Evolutionary conservation across 2,888 invertebrate species (phyloP).

Genomic region (Hypomecis atomaria): DNA sequence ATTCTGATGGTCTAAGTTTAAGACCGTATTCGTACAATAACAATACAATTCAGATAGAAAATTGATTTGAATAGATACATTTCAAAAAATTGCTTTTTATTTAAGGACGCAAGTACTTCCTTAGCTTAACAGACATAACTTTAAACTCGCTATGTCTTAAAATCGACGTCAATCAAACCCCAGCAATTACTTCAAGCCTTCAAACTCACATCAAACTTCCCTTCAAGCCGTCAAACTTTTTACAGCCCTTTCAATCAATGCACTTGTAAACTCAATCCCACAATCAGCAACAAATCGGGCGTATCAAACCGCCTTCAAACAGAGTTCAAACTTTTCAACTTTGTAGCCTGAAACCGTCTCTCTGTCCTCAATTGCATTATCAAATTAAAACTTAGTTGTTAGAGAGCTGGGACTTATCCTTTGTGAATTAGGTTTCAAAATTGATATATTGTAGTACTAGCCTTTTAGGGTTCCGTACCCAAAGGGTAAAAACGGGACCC

Average conservation of each 20-base stretch:
- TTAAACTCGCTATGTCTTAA: background rate
- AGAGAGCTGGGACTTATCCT: no score
- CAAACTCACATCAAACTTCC: slow-evolving; percentile 11
- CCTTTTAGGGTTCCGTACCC: no score
- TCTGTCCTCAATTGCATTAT: slow-evolving; percentile 59
- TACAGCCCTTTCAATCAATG: slow-evolving; percentile 27
- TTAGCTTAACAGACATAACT: background rate
- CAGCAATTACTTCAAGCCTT: slow-evolving; percentile 2
- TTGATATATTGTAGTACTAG: no score
- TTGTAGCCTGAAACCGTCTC: slow-evolving; percentile 36
- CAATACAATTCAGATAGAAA: no score
- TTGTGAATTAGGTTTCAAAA: no score
- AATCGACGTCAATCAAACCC: background rate
- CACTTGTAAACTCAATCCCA: slow-evolving; percentile 25
- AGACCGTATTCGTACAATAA: no score
- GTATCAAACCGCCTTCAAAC: slow-evolving; percentile 34
- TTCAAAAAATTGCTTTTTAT: no score
- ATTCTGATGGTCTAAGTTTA: no score
- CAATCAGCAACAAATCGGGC: slow-evolving; percentile 30
- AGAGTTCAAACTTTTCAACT: slow-evolving; percentile 26
- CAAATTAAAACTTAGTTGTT: slow-evolving; percentile 29
- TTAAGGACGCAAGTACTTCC: no score
- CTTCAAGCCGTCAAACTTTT: slow-evolving; percentile 19
- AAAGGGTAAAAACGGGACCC: no score
- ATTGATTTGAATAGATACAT: no score